Conservation (phyloP, 1,140 invertebrate species). For the Chironomus tepperi region DNA sequence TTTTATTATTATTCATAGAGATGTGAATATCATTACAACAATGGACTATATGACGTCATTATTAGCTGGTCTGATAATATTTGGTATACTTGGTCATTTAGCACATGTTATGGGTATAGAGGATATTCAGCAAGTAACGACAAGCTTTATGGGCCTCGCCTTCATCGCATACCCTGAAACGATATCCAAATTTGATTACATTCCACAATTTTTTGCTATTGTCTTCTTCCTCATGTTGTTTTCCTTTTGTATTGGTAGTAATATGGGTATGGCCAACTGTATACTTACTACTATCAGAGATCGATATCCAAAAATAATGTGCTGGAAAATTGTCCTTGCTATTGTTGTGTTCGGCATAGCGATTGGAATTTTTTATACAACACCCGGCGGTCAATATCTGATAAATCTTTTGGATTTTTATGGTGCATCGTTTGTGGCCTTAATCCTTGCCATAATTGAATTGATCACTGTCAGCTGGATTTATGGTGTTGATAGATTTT, state of each 20-base stretch:
- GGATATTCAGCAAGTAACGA: conserved; percentile 42
- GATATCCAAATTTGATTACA: conserved; percentile 60
- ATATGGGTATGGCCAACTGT: conserved; percentile 52
- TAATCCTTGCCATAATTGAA: conserved; percentile 64
- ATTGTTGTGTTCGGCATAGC: conserved; percentile 51
- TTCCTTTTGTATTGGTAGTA: conserved; percentile 61
- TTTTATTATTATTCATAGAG: conserved; percentile 35
- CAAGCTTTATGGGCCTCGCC: conserved; percentile 59
- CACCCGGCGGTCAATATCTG: conserved; percentile 85
- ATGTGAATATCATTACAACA: conserved; percentile 60
- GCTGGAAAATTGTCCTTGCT: conserved; percentile 46
- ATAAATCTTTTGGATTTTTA: conserved; percentile 86
- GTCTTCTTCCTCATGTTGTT: conserved; percentile 80
- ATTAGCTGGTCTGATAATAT: conserved; percentile 72
- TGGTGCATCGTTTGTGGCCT: conserved; percentile 66
- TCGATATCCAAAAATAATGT: conserved; percentile 49
- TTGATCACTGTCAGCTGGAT: conserved; percentile 62
- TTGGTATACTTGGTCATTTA: conserved; percentile 65
- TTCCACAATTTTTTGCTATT: conserved; percentile 68
- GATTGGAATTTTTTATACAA: conserved; percentile 58
- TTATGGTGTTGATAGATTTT: conserved; percentile 59
- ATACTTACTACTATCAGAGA: conserved; percentile 56
- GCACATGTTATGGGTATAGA: conserved; percentile 46
- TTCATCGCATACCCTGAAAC: conserved; percentile 80
- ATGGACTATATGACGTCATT: conserved; percentile 67